A percentile compares a stretch with the other conserved stretches of the same genome.
Evolutionary conservation across 2,888 invertebrate genomes (phyloP).

Genomic region (Leucozona laternaria): DNA sequence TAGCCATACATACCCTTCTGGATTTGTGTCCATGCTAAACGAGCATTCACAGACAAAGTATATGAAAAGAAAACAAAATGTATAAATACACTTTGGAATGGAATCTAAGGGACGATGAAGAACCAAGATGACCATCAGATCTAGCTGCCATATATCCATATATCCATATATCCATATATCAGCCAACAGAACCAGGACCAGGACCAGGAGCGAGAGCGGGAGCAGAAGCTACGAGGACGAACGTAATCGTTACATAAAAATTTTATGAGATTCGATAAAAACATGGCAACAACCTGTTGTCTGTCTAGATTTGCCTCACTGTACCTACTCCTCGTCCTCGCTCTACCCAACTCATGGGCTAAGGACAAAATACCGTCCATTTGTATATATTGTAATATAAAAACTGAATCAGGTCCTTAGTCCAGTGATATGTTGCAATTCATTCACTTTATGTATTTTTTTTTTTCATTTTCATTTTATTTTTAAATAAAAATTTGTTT

Average conservation of each 20-base stretch:
- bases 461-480: neutral
- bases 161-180: neutral
- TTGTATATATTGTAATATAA: slow-evolving; percentile 34
- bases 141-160: slow-evolving; percentile 12
- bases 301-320: slow-evolving; percentile 63
- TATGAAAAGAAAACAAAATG: slow-evolving; percentile 54
- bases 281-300: slow-evolving; percentile 77
- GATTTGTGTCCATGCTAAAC: slow-evolving; percentile 47
- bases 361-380: slow-evolving; percentile 60
- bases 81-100: slow-evolving; percentile 58
- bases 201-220: slow-evolving; percentile 10
- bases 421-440: slow-evolving; percentile 68
- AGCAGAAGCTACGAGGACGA: slow-evolving; percentile 52
- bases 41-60: slow-evolving; percentile 64
- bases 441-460: slow-evolving; percentile 48
- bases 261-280: slow-evolving; percentile 77
- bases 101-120: slow-evolving; percentile 37
- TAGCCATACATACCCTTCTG: slow-evolving; percentile 9
- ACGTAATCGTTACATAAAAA: slow-evolving; percentile 77
- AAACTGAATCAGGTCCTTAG: slow-evolving; percentile 63
- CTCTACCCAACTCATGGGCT: slow-evolving; percentile 54
- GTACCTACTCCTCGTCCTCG: slow-evolving; percentile 13
- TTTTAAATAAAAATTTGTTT: slow-evolving; percentile 62
- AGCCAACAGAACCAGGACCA: neutral
- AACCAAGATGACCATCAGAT: slow-evolving; percentile 19